phyloP scores from a whole-genome alignment of 2,888 invertebrate species.

The Ethmia dodecea region DNA sequence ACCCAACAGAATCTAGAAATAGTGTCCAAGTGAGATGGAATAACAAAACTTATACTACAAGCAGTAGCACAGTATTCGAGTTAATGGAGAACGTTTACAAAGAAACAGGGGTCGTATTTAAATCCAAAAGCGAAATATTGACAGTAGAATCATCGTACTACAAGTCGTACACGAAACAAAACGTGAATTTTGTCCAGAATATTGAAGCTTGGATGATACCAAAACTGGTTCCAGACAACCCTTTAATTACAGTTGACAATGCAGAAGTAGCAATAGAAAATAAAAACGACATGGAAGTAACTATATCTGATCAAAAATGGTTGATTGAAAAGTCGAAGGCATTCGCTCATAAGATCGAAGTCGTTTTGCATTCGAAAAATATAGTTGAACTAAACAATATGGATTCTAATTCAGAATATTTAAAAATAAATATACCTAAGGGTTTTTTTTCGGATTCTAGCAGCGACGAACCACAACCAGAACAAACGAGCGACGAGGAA shows the following conservation, averaged over 20 bases:
- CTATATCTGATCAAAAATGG: slow-evolving; percentile 43
- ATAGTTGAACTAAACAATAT: slow-evolving; percentile 23
- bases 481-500: slow-evolving; percentile 49
- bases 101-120: slow-evolving; percentile 36
- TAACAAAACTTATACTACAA: slow-evolving; percentile 46
- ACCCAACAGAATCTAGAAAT: slow-evolving; percentile 39
- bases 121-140: slow-evolving; percentile 45
- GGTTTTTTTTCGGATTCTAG: slow-evolving; percentile 46
- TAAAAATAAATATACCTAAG: slow-evolving; percentile 55
- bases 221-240: slow-evolving; percentile 19
- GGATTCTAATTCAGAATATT: slow-evolving; percentile 38
- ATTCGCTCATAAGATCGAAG: slow-evolving; percentile 46
- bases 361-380: slow-evolving; percentile 46
- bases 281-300: slow-evolving; percentile 28
- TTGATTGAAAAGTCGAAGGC: slow-evolving; percentile 48
- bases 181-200: slow-evolving; percentile 42
- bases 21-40: slow-evolving; percentile 57
- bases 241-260: slow-evolving; percentile 12
- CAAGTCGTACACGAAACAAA: slow-evolving; percentile 15
- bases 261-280: slow-evolving; percentile 8
- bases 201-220: slow-evolving; percentile 64
- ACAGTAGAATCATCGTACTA: slow-evolving; percentile 33
- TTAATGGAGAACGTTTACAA: slow-evolving; percentile 48
- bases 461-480: slow-evolving; percentile 28
- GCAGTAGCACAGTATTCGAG: slow-evolving; percentile 54